Evolutionary conservation across 2,797 vertebrate genomes (phyloP), one percentile per base, ranked within the genome.

Genomic region (Karalla daura): DNA sequence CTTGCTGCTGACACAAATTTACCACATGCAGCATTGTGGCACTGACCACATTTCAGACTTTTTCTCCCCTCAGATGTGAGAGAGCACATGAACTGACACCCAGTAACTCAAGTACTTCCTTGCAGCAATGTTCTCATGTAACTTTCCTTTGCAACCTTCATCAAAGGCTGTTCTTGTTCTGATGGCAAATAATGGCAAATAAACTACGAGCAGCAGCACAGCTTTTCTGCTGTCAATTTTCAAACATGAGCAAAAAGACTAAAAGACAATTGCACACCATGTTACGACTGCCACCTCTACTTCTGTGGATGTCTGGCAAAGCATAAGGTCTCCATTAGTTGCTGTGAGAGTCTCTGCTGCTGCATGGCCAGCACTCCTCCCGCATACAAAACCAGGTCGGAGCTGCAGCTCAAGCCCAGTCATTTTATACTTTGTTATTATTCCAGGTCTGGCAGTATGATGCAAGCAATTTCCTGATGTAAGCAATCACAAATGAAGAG

Each of bases 401-500:
- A 70, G 64, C 41, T 39, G 55, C 83, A 40, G 63, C 73, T 54
- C 33, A 28, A 75, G 70, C 32, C 55, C 23, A 17, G 60, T 78
- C 76, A 70, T 81, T 83, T 84, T 70, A 83, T 76, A 73, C 80
- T 80, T 78, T 77, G 62, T 90, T 89, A 89, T 89, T 89, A 81
- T 83, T 84, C 70, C 43, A 23, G 65, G 75, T 73, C 78, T 87
- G 75, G 76, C 86, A 68, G 59, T 82, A 76, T 83, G 86, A 89
- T 83, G 89, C 83, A 84, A 86, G 83, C 87, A 88, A 92, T 91
- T 91, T 90, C 87, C 86, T 85, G 86, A 93, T 90, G 84, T 88
- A 85, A 89, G 86, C 74, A 88, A 91, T 92, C 86, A 82, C 80
- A 88, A 91, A 91, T 89, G 87, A 89, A 85, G 91, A 91, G 88